phyloP scores from a whole-genome alignment of 2,888 invertebrate genomes.

The Aspidiotus destructor region DNA sequence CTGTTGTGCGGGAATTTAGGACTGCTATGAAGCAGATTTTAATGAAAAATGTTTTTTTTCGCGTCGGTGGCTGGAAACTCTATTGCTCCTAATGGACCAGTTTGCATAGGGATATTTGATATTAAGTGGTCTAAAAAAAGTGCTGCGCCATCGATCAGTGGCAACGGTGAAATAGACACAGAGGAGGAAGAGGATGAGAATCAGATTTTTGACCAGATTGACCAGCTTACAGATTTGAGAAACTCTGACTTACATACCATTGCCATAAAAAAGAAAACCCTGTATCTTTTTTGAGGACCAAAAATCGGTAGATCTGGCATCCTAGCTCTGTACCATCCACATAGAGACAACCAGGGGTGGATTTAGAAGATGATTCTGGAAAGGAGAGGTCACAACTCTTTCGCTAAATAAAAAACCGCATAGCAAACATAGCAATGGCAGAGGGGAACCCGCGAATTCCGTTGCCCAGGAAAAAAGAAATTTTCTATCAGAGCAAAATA shows the following conservation, averaged over 20 bases:
- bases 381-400: too few relatives aligned
- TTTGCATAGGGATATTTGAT: background rate
- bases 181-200: constrained; percentile 1
- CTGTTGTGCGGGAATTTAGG: background rate
- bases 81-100: background rate
- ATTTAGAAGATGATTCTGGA: too few relatives aligned
- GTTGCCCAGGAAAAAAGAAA: too few relatives aligned
- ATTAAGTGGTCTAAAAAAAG: background rate
- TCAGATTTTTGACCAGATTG: background rate
- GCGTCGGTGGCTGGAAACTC: background rate
- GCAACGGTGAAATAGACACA: background rate
- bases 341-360: too few relatives aligned
- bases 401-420: too few relatives aligned
- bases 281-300: too few relatives aligned
- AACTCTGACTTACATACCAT: constrained; percentile 1
- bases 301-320: too few relatives aligned
- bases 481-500: too few relatives aligned
- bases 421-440: too few relatives aligned
- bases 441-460: too few relatives aligned
- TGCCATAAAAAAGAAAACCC: too few relatives aligned
- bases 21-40: background rate
- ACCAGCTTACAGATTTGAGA: constrained; percentile 1
- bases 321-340: too few relatives aligned
- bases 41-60: background rate
- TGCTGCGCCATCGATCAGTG: background rate